A percentile compares a stretch with the other conserved stretches of the same genome.
Evolutionary conservation across 2,888 invertebrate species (phyloP).

Genomic region (Neoaliturus tenellus): DNA sequence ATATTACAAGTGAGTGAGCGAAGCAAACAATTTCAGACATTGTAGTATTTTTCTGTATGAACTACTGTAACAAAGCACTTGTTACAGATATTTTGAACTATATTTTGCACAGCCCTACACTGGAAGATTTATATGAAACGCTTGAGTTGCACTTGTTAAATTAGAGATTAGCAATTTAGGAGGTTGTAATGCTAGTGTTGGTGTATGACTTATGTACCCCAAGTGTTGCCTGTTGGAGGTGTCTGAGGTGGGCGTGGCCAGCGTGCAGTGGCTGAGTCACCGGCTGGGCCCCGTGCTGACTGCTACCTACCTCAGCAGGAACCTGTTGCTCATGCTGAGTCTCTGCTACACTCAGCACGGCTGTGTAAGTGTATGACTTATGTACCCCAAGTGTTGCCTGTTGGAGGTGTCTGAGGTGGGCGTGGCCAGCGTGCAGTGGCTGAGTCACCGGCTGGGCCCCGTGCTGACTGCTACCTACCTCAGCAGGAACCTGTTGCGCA

Average conservation of each 20-base stretch:
- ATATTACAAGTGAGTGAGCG: too few relatives aligned
- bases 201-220: constrained; percentile 52
- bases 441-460: constrained; percentile 95
- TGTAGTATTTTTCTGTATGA: too few relatives aligned
- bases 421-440: constrained; percentile 92
- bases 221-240: constrained; percentile 65
- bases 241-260: constrained; percentile 78
- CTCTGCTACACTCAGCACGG: constrained; percentile 83
- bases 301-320: constrained; percentile 92
- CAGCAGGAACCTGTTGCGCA: constrained; percentile 90
- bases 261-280: constrained; percentile 94
- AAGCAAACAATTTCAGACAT: too few relatives aligned
- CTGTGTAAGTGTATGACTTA: constrained; percentile 81
- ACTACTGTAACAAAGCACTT: too few relatives aligned
- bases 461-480: constrained; percentile 94
- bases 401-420: constrained; percentile 67
- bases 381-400: constrained; percentile 86
- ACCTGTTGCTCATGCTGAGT: constrained; percentile 91
- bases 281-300: constrained; percentile 96
- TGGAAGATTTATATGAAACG: too few relatives aligned
- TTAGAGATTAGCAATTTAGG: too few relatives aligned
- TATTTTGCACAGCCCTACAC: too few relatives aligned
- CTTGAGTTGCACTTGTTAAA: too few relatives aligned
- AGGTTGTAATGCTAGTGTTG: too few relatives aligned
- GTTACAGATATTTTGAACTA: too few relatives aligned